These are phyloP conservation scores for Apis florea DNA, from an alignment of 1,140 invertebrate species.

Conservation along the genomic window DNA sequence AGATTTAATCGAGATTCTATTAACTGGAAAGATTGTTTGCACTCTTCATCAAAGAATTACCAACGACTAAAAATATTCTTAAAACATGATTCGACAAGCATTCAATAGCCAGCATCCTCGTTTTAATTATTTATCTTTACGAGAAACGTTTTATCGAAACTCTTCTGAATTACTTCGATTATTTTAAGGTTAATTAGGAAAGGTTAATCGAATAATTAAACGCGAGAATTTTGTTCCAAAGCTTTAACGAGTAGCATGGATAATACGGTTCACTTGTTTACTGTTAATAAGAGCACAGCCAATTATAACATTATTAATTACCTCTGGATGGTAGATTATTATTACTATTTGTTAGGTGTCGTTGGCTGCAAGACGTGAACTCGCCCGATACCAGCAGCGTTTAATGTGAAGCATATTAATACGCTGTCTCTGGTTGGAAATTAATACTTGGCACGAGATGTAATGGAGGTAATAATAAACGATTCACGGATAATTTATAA, in stretches of 20 bases:
- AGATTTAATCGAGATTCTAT: constrained; percentile 20
- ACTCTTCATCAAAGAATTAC: neutral
- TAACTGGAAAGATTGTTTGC: neutral
- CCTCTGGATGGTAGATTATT: neutral
- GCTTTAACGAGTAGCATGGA: neutral
- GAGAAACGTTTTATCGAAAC: neutral
- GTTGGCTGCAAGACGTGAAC: neutral
- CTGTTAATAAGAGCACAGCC: neutral
- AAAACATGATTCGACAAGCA: constrained; percentile 27
- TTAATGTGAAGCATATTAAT: neutral
- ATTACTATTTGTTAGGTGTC: neutral
- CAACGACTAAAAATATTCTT: neutral
- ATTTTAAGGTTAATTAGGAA: neutral
- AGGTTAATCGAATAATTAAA: constrained; percentile 25
- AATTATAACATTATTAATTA: constrained; percentile 7
- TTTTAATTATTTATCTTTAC: neutral
- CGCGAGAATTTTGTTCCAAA: neutral
- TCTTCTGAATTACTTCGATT: neutral
- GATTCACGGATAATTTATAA: neutral
- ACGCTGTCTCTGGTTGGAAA: neutral
- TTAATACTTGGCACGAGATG: neutral
- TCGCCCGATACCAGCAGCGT: neutral
- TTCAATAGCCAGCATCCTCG: no score
- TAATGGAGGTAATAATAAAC: no score
- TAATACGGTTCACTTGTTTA: neutral